These are phyloP conservation scores for Ceratina japonica DNA, from an alignment of 1,140 invertebrate genomes.

Conservation along the genomic window DNA sequence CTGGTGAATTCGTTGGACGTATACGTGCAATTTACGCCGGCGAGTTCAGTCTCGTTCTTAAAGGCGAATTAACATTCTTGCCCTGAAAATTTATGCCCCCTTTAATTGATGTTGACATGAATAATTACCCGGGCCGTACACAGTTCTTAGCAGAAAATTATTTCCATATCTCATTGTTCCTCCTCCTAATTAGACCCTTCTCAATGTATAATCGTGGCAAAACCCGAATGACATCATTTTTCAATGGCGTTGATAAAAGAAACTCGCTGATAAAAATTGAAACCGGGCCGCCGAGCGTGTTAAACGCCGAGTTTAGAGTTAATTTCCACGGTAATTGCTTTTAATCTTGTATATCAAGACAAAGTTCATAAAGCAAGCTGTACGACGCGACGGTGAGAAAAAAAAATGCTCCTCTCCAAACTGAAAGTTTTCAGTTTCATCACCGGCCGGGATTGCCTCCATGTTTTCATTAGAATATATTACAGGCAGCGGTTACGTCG, in stretches of 20 bases:
- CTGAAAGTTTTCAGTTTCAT: neutral
- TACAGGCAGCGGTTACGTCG: no score
- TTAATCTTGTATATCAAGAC: neutral
- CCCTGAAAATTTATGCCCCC: constrained; percentile 1
- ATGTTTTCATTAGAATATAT: neutral
- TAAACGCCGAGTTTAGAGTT: neutral
- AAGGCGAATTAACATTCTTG: constrained; percentile 25
- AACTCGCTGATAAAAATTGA: no score
- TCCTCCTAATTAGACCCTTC: no score
- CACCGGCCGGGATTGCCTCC: neutral
- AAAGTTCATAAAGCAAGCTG: neutral
- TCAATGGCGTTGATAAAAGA: no score
- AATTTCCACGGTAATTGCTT: neutral
- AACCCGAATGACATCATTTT: no score
- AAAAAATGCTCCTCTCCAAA: neutral
- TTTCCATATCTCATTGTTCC: neutral
- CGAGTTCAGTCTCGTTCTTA: constrained; percentile 9
- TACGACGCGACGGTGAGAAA: no score
- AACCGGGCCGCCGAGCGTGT: no score
- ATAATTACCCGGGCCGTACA: neutral
- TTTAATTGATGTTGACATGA: neutral
- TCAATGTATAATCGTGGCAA: no score
- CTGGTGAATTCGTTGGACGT: constrained; percentile 20
- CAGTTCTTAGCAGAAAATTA: neutral
- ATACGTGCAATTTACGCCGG: constrained; percentile 29